phyloP scores from a whole-genome alignment of 2,888 invertebrate genomes.

The Trimorus sp. region DNA sequence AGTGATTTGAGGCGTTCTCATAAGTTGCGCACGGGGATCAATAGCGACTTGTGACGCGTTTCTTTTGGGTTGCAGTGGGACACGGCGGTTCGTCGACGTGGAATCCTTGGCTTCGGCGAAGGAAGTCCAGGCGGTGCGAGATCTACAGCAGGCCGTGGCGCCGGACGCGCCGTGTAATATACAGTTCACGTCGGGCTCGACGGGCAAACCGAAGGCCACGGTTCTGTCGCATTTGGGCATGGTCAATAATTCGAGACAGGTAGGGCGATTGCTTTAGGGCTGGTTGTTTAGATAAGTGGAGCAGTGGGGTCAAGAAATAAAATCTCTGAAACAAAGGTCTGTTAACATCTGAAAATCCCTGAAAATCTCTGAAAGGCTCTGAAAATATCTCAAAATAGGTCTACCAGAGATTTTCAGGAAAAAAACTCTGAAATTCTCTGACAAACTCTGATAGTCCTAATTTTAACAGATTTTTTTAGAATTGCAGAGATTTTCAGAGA shows the following conservation, averaged over 20 bases:
- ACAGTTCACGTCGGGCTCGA: constrained; percentile 93
- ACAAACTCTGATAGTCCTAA: no score
- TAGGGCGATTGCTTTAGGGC: constrained; percentile 68
- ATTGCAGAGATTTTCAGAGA: no score
- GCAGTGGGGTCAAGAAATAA: no score
- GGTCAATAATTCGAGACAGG: constrained; percentile 88
- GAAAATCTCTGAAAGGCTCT: no score
- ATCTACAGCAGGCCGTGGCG: constrained; percentile 83
- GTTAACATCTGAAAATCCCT: no score
- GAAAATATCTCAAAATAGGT: no score
- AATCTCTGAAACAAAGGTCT: no score
- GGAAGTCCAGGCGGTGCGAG: constrained; percentile 79
- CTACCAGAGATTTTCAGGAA: no score
- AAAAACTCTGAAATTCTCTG: no score
- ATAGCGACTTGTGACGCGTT: constrained; percentile 37
- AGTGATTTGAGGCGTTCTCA: constrained; percentile 56
- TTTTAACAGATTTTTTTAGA: no score
- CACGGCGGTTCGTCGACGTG: constrained; percentile 81
- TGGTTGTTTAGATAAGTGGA: no score
- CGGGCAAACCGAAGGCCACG: constrained; percentile 91
- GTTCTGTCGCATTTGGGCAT: constrained; percentile 87
- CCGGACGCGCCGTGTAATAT: constrained; percentile 89
- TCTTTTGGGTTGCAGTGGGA: constrained; percentile 77
- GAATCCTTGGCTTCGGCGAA: constrained; percentile 75
- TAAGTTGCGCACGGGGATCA: constrained; percentile 55